A percentile compares a stretch with the other conserved stretches of the same genome.
Conservation (phyloP, 1,140 invertebrate genomes). For the Mamestra configurata region DNA sequence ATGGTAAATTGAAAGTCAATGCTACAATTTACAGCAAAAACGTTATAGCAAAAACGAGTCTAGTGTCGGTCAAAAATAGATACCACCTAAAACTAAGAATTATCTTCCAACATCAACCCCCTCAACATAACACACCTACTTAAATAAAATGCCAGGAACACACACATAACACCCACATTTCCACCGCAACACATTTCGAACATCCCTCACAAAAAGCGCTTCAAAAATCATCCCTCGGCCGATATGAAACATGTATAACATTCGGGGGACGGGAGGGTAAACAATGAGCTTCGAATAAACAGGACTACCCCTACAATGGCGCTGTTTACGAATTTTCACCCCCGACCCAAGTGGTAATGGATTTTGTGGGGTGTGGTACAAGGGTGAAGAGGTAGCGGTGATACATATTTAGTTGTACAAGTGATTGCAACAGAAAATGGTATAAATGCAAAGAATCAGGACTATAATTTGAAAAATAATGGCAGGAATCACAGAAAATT, state of each 20-base stretch:
- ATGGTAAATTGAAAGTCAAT: no score
- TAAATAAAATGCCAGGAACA: neutral
- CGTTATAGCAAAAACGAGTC: no score
- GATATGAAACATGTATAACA: slow-evolving; percentile 38
- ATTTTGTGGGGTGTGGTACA: slow-evolving; percentile 18
- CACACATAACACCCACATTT: neutral
- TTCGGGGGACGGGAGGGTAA: neutral
- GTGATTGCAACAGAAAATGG: no score
- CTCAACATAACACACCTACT: neutral
- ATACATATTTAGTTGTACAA: no score
- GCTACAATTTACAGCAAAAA: no score
- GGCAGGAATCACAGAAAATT: no score
- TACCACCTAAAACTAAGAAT: neutral
- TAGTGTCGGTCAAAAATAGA: no score
- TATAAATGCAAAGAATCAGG: no score
- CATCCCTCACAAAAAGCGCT: neutral
- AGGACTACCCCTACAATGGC: slow-evolving; percentile 7
- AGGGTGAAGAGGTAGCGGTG: slow-evolving; percentile 1
- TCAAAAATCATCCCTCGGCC: slow-evolving; percentile 26
- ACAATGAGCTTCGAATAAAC: slow-evolving; percentile 47
- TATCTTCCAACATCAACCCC: neutral
- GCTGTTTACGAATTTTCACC: slow-evolving; percentile 51
- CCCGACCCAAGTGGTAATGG: slow-evolving; percentile 38
- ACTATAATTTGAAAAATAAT: no score
- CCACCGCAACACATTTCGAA: neutral